phyloP scores from a whole-genome alignment of 2,113 vertebrate genomes.

The Petaurus breviceps region DNA sequence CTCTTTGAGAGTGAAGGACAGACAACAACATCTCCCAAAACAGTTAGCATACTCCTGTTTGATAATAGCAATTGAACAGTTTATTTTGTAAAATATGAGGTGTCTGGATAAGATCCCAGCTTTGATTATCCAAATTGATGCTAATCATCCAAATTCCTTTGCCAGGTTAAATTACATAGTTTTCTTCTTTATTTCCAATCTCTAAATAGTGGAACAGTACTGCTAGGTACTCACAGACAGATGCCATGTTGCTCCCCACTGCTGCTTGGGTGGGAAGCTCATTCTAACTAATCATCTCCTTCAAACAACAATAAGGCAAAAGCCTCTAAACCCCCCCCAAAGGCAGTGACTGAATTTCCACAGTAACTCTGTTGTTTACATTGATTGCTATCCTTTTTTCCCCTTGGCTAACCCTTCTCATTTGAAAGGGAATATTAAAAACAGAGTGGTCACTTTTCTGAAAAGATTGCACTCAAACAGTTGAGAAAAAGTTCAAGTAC shows the following conservation, averaged over 20 bases:
- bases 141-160: constrained; percentile 32
- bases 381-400: not conserved
- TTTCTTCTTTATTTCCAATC: constrained; percentile 28
- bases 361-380: not conserved
- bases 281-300: not conserved
- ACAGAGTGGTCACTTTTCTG: constrained; percentile 39
- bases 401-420: not conserved
- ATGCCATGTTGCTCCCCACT: not conserved
- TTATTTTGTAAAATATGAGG: constrained; percentile 41
- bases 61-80: constrained; percentile 36
- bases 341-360: not conserved
- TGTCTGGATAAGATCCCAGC: constrained; percentile 45
- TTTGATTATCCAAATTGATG: constrained; percentile 11
- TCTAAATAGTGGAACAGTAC: not conserved
- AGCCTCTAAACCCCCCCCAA: not conserved
- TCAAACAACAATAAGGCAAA: not conserved
- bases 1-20: not conserved
- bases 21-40: not conserved
- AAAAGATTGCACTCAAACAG: not conserved
- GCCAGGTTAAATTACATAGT: not conserved
- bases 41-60: constrained; percentile 34
- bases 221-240: not conserved
- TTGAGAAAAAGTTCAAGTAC: too few species aligned
- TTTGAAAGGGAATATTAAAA: constrained; percentile 20
- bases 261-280: not conserved